Evolutionary conservation across 2,113 vertebrate genomes (phyloP).

Genomic region (Myrmecobius fasciatus): DNA sequence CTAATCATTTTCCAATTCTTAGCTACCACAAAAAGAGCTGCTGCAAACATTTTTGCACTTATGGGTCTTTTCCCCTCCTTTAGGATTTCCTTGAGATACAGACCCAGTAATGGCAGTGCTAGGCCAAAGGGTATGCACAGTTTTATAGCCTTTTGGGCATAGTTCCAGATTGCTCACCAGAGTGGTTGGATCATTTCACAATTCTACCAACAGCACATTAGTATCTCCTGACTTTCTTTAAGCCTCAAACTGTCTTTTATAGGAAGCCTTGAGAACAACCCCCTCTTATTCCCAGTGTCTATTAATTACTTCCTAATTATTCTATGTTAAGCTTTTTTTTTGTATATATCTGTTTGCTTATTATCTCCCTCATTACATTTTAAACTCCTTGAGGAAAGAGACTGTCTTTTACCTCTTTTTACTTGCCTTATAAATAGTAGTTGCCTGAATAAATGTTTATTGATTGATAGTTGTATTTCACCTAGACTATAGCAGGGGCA

Average conservation of each 20-base stretch:
- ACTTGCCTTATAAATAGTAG: background rate
- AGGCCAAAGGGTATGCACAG: too few species aligned
- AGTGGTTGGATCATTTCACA: too few species aligned
- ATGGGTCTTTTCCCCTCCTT: too few species aligned
- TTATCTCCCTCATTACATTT: background rate
- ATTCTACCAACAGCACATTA: too few species aligned
- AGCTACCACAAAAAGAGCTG: too few species aligned
- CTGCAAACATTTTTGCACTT: too few species aligned
- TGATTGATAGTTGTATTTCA: background rate
- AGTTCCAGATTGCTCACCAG: too few species aligned
- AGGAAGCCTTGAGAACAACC: background rate
- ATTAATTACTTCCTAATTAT: background rate
- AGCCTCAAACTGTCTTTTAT: background rate
- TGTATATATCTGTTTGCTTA: background rate
- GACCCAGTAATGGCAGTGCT: too few species aligned
- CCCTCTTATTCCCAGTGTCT: background rate
- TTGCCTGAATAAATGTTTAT: background rate
- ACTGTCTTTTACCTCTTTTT: background rate
- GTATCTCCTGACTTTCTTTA: background rate
- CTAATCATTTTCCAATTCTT: too few species aligned
- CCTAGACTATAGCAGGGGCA: background rate
- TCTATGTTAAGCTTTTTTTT: background rate
- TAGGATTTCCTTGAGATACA: too few species aligned
- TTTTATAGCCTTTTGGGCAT: too few species aligned
- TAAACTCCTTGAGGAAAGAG: background rate